Evolutionary conservation across 30 jellyfish, hydroid and myxozoan genomes (phyloP).

Genomic region (Pelagia noctiluca): DNA sequence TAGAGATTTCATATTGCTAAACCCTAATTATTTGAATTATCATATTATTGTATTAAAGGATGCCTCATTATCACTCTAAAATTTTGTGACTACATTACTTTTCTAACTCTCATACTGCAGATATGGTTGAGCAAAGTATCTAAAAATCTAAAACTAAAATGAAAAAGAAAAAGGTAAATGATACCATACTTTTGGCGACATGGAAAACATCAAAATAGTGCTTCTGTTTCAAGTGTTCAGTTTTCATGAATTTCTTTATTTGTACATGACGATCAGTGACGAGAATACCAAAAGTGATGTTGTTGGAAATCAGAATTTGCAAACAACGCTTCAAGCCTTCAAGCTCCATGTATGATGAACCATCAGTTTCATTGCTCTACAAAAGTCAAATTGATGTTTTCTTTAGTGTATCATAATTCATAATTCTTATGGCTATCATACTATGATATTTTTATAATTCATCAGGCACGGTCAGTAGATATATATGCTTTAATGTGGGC

Average conservation of each 20-base stretch:
- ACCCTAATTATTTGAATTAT: no score
- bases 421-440: background rate
- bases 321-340: constrained; percentile 33
- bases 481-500: no score
- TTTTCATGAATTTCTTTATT: constrained; percentile 16
- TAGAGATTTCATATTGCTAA: no score
- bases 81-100: no score
- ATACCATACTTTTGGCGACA: constrained; percentile 21
- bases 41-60: no score
- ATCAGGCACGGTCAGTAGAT: background rate
- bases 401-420: no score
- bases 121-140: no score
- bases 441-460: background rate
- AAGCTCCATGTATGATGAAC: constrained; percentile 29
- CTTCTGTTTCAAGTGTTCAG: background rate
- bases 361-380: constrained; percentile 34
- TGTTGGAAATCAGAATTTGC: background rate
- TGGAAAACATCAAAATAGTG: constrained; percentile 26
- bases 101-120: no score
- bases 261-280: constrained; percentile 31
- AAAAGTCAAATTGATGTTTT: no score
- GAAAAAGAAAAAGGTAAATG: background rate
- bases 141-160: no score
- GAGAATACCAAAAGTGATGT: constrained; percentile 1
- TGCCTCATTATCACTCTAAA: no score